Evolutionary conservation across 2,113 vertebrate species (phyloP), one percentile per base, ranked within the genome.

Genomic region (Oostethus manadensis): DNA sequence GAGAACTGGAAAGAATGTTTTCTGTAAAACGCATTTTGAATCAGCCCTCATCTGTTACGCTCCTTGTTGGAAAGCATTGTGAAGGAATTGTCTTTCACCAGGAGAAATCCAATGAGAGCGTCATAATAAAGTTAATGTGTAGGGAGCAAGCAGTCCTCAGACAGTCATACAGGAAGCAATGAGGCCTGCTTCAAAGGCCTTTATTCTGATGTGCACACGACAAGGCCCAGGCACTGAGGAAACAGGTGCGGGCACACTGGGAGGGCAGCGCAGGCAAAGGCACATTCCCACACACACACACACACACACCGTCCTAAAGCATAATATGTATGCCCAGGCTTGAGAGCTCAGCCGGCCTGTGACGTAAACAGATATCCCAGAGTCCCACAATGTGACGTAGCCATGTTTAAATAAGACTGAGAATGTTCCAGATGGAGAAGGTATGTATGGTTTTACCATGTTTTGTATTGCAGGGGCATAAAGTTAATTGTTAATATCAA

Each of bases 131-230:
- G 78, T 80, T 22, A 59, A 60, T 42, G 68, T 46, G 71, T 46
- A 63, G 76, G 62, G 72, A 76, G 71, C 53, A 66, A 57, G 67
- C 65, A 65, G 76, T 73, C 63, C 79, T 75, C 79, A 76, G 79
- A 70, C 81, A 81, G 84, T 81, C 84, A 87, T 89, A 82, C 87
- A 89, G 89, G 88, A 89, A 89, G 86, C 83, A 91, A 89, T 89
- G 84, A 85, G 84, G 78, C 62, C 66, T 77, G 84, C 86, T 87
- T 89, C 84, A 86, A 89, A 90, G 82, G 60, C 61, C 57, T 80
- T 74, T 58, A 59, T 54, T 76, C 67, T 77, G 71, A 87, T 77
- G 78, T 78, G 73, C 79, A 77, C 84, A 85, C 72, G 58, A 70
- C 71, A 26, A 77, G 71, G 67, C 61, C 71, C 72, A 56, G 42